Evolutionary conservation across 2,888 invertebrate species (phyloP).

Genomic region (Ischnura elegans): DNA sequence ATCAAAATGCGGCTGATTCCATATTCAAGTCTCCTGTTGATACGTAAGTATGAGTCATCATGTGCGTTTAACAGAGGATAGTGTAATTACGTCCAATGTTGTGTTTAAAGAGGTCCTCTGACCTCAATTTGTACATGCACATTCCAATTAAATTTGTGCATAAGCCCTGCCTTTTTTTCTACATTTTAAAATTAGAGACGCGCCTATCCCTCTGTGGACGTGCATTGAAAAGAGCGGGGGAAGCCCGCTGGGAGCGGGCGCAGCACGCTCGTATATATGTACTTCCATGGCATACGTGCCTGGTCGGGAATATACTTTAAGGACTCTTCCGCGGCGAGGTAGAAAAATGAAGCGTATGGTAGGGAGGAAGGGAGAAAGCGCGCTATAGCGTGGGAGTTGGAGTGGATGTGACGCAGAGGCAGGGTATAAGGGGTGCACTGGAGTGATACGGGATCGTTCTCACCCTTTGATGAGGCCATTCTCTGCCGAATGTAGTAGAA

Average conservation of each 20-base stretch:
- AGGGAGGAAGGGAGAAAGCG: background rate
- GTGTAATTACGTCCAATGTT: too few relatives aligned
- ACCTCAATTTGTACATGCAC: too few relatives aligned
- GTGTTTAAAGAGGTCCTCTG: too few relatives aligned
- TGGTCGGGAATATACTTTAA: background rate
- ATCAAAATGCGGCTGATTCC: too few relatives aligned
- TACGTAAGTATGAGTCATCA: too few relatives aligned
- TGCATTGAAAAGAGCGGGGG: too few relatives aligned
- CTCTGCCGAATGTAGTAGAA: slow-evolving; percentile 4
- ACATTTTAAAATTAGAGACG: too few relatives aligned
- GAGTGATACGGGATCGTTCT: background rate
- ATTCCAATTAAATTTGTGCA: too few relatives aligned
- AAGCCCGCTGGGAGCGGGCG: too few relatives aligned
- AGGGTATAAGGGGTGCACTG: background rate
- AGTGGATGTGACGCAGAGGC: background rate
- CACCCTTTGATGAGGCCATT: slow-evolving; percentile 17
- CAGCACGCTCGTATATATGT: background rate
- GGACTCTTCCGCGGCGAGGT: background rate
- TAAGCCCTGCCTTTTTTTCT: background rate
- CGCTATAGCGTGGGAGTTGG: background rate
- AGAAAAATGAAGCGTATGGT: background rate
- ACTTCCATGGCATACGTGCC: background rate
- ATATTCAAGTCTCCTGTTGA: too few relatives aligned
- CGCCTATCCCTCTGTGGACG: too few relatives aligned
- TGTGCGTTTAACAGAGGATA: too few relatives aligned